Base-by-base conservation (phyloP, 2,113 vertebrate species). In the Amphilophus citrinellus region DNA sequence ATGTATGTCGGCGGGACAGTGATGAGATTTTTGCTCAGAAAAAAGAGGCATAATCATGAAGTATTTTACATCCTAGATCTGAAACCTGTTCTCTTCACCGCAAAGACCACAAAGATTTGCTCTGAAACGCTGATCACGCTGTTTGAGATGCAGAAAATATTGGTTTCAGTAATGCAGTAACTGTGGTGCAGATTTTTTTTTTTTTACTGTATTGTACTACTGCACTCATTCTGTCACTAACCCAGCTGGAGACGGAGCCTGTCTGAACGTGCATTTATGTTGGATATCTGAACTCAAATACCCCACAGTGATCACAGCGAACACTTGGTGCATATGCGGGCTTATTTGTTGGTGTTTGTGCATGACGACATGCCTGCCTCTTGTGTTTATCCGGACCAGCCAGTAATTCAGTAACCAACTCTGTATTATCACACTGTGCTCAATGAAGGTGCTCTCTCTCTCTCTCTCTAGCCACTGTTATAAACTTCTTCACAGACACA, bases 181-280 rank as follows among this genome's bases (percentile, higher is more conserved):
- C 50, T 76, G 86, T 2, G 4, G 2, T 2, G 17, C 35, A 76
- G 79, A 73, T 66, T 66, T 79, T 32, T 27, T 76, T 24, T 82
- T 50, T 76, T 27, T 56, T 83, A 39, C 81, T 53, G 6, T 82
- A 58, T 82, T 78, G 61, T 90, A 80, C 87, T 62, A 89, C 86
- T 92, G 91, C 84, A 88, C 93, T 83, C 93, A 90, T 93, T 93
- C 91, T 91, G 92, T 92, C 92, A 91, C 88, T 24, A 47, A 53
- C 87, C 44, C 81, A 89, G 86, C 83, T 88, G 89, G 88, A 89
- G 88, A 77, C 71, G 17, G 59, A 90, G 89, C 90, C 73, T 91
- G 93, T 92, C 91, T 60, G 53, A 87, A 90, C 92, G 90, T 7
- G 92, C 84, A 53, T 73, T 73, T 73, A 73, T 73, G 47, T 53